phyloP scores from a whole-genome alignment of 2,888 invertebrate genomes.

The Lagria hirta region DNA sequence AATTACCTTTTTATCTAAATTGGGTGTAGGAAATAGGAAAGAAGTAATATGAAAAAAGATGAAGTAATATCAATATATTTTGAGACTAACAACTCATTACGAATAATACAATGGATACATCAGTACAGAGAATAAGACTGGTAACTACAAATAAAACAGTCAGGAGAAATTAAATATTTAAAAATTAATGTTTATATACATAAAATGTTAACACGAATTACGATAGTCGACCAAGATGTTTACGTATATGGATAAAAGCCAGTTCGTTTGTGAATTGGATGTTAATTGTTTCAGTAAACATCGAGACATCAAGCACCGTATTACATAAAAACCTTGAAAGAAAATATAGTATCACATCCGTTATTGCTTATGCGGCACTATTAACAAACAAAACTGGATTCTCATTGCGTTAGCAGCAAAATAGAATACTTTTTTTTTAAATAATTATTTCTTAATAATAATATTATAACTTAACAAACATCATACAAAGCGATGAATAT shows the following conservation, averaged over 20 bases:
- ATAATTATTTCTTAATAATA: not conserved
- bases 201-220: conserved; percentile 24
- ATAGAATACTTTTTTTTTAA: conserved; percentile 14
- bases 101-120: conserved; percentile 40
- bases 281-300: conserved; percentile 8
- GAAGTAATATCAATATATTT: conserved; percentile 41
- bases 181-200: conserved; percentile 29
- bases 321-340: conserved; percentile 33
- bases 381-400: conserved; percentile 14
- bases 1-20: too few relatives aligned
- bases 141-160: conserved; percentile 43
- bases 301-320: conserved; percentile 10
- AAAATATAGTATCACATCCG: conserved; percentile 41
- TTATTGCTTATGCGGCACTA: conserved; percentile 40
- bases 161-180: conserved; percentile 35
- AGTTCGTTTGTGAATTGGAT: conserved; percentile 6
- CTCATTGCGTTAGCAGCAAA: conserved; percentile 5
- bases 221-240: conserved; percentile 26
- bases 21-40: too few relatives aligned
- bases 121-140: conserved; percentile 42
- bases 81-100: conserved; percentile 37
- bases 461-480: conserved; percentile 1
- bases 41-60: too few relatives aligned
- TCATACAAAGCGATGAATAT: conserved; percentile 13
- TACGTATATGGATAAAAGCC: conserved; percentile 21